Evolutionary conservation across 1,140 invertebrate genomes (phyloP).

Genomic region (Linepithema humile): DNA sequence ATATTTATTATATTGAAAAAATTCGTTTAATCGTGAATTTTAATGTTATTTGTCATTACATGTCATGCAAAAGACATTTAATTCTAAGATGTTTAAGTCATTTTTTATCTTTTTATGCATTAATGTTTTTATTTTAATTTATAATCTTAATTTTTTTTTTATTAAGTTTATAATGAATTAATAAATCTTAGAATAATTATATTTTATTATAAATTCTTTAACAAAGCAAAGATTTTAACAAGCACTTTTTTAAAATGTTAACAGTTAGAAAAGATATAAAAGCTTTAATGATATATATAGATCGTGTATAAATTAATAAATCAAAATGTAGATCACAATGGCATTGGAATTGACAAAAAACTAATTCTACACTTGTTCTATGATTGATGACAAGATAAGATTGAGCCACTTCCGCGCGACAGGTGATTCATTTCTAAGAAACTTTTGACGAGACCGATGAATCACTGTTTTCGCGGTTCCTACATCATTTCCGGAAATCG

Average conservation of each 20-base stretch:
- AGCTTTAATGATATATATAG: not conserved
- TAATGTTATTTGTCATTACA: too few relatives aligned
- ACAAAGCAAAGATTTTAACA: too few relatives aligned
- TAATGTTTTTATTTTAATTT: too few relatives aligned
- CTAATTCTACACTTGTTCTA: not conserved
- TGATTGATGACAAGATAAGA: slow-evolving; percentile 46
- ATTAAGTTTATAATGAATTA: too few relatives aligned
- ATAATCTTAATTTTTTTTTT: too few relatives aligned
- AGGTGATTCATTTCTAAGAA: slow-evolving; percentile 46
- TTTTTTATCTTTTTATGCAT: too few relatives aligned
- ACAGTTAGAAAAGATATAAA: not conserved
- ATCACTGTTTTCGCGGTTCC: slow-evolving; percentile 37
- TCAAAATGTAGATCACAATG: slow-evolving; percentile 2
- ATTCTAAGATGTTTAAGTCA: too few relatives aligned
- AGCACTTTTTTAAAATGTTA: not conserved
- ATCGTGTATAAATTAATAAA: not conserved
- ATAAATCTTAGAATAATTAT: too few relatives aligned
- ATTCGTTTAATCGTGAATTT: too few relatives aligned
- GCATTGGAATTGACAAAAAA: not conserved
- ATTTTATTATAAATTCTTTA: too few relatives aligned
- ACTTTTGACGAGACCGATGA: slow-evolving; percentile 38
- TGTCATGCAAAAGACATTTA: too few relatives aligned
- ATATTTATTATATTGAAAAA: too few relatives aligned
- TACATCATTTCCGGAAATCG: slow-evolving; percentile 60
- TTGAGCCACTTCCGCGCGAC: not conserved